Conservation (phyloP, 2,888 invertebrate species). For the Zonitis immaculata region DNA sequence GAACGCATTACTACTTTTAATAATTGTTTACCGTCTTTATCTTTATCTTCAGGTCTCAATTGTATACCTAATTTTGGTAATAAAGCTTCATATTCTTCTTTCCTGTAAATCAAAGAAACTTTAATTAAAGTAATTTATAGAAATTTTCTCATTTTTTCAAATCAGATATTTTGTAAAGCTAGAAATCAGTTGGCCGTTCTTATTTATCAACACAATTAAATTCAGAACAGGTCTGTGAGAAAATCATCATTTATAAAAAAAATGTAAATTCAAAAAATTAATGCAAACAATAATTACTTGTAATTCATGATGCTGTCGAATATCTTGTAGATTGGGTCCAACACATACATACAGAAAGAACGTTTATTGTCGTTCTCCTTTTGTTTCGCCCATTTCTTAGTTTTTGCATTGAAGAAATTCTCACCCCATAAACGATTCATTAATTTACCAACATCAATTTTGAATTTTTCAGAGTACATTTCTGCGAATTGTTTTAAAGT, state of each 20-base stretch:
- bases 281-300: slow-evolving; percentile 37
- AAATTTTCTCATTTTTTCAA: background rate
- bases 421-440: slow-evolving; percentile 99
- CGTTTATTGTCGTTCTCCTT: slow-evolving; percentile 89
- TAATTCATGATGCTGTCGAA: slow-evolving; percentile 64
- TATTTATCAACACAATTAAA: slow-evolving; percentile 51
- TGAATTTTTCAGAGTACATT: slow-evolving; percentile 99
- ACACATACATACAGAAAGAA: slow-evolving; percentile 98
- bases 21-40: slow-evolving; percentile 93
- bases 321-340: slow-evolving; percentile 97
- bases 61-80: slow-evolving; percentile 88
- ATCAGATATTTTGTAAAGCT: background rate
- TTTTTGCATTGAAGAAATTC: slow-evolving; percentile 95
- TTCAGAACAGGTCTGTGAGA: slow-evolving; percentile 49
- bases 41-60: slow-evolving; percentile 91
- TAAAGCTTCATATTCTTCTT: slow-evolving; percentile 85
- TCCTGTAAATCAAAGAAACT: slow-evolving; percentile 53
- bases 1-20: slow-evolving; percentile 98
- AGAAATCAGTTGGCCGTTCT: slow-evolving; percentile 62
- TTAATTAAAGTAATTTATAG: background rate
- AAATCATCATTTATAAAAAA: slow-evolving; percentile 50
- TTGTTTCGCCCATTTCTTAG: slow-evolving; percentile 97
- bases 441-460: slow-evolving; percentile 92
- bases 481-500: slow-evolving; percentile 99
- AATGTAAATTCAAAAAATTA: slow-evolving; percentile 4